phyloP scores from a whole-genome alignment of 2,797 vertebrate species.

The Tapera naevia region DNA sequence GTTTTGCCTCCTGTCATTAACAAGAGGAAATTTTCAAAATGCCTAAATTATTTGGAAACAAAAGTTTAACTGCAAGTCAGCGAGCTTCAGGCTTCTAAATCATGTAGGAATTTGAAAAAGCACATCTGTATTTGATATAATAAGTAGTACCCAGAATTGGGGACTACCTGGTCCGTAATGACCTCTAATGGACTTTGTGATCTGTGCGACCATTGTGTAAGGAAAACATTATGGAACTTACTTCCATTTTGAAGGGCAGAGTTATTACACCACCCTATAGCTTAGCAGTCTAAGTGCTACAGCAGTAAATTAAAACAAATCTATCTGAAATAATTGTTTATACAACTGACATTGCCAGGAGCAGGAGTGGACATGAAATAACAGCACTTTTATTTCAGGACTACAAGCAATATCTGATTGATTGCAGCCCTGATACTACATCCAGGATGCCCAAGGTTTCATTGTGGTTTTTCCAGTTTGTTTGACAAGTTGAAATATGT shows the following conservation, averaged over 20 bases:
- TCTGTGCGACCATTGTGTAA: not conserved
- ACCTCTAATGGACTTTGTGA: not conserved
- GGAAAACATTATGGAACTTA: not conserved
- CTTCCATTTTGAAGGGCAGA: not conserved
- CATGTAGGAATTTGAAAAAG: not conserved
- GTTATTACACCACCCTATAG: not conserved
- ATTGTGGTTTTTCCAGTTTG: not conserved
- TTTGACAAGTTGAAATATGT: not conserved
- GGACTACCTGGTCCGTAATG: not conserved
- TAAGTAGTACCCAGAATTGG: not conserved
- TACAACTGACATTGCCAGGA: not conserved
- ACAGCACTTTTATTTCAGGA: not conserved
- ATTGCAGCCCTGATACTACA: not conserved
- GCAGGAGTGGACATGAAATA: not conserved
- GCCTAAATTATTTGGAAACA: not conserved
- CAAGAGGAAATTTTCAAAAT: not conserved
- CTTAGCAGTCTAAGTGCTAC: not conserved
- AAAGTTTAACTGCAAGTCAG: not conserved
- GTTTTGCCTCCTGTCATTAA: not conserved
- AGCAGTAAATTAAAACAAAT: not conserved
- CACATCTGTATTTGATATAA: not conserved
- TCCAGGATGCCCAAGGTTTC: not conserved
- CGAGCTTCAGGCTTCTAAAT: not conserved
- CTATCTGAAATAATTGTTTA: not conserved
- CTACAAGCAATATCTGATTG: not conserved